Conservation (phyloP, 2,113 vertebrate species). For the Sterrhoptilus dennistouni region DNA sequence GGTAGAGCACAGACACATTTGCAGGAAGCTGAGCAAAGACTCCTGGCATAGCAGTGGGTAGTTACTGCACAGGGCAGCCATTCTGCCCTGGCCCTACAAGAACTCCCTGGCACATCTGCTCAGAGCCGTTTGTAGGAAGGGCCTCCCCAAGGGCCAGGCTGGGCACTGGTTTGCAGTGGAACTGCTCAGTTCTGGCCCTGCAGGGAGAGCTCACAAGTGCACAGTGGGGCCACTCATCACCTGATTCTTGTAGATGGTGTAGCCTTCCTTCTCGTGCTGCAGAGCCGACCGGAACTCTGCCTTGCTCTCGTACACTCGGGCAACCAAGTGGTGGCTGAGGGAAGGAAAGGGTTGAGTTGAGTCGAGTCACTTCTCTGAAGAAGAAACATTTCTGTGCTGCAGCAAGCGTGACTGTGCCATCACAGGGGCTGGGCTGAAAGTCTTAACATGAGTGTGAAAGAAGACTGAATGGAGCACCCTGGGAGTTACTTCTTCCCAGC, state of each 20-base stretch:
- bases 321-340: constrained; percentile 93
- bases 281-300: constrained; percentile 96
- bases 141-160: not conserved
- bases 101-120: not conserved
- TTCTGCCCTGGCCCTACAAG: not conserved
- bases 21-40: not conserved
- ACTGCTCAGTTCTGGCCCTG: not conserved
- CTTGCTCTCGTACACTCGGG: constrained; percentile 96
- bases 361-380: not conserved
- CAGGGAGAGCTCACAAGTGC: accelerated
- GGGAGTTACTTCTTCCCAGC: not conserved
- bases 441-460: not conserved
- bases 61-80: not conserved
- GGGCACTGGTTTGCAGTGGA: not conserved
- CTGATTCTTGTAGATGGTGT: constrained; percentile 98
- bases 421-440: accelerated
- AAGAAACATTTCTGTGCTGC: not conserved
- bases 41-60: not conserved
- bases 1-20: accelerated
- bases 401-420: accelerated
- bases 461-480: not conserved
- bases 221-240: not conserved
- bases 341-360: not conserved
- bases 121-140: not conserved
- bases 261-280: constrained; percentile 98